Percentiles rank a stretch among this genome's conserved stretches.
Conservation (phyloP, 2,888 invertebrate genomes). For the Andrena flavipes region DNA sequence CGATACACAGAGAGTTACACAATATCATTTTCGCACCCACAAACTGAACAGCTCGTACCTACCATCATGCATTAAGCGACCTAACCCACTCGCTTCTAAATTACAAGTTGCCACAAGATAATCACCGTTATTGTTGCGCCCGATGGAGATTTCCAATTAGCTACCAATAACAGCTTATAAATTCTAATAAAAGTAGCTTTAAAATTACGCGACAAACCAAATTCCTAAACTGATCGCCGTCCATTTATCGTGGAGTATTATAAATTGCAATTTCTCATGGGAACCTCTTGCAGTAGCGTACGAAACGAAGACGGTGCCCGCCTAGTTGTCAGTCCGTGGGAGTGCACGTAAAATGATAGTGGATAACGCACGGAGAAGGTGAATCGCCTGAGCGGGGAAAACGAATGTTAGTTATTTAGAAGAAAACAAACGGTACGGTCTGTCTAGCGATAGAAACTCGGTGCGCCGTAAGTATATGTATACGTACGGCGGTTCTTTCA, state of each 20-base stretch:
- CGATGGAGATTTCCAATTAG: not conserved
- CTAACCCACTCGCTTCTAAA: not conserved
- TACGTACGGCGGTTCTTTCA: constrained; percentile 42
- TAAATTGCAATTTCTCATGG: not conserved
- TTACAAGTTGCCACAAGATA: not conserved
- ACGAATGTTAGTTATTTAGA: constrained; percentile 39
- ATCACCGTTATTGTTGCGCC: not conserved
- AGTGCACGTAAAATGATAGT: constrained; percentile 3
- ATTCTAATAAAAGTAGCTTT: too few species aligned
- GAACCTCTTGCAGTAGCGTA: not conserved
- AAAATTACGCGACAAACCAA: too few species aligned
- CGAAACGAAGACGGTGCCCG: not conserved
- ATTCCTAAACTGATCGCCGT: too few species aligned
- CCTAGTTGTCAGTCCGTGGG: not conserved
- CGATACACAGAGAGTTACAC: too few species aligned
- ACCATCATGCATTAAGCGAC: not conserved
- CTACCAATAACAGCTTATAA: too few species aligned
- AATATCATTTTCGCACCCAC: not conserved
- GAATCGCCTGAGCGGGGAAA: constrained; percentile 6
- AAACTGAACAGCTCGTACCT: not conserved
- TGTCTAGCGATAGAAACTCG: constrained; percentile 49
- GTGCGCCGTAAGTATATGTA: not conserved
- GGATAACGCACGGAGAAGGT: constrained; percentile 8
- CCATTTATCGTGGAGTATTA: not conserved
- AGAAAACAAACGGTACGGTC: constrained; percentile 35